Base-by-base conservation (phyloP, 2,113 vertebrate genomes). In the Chrysemys picta region DNA sequence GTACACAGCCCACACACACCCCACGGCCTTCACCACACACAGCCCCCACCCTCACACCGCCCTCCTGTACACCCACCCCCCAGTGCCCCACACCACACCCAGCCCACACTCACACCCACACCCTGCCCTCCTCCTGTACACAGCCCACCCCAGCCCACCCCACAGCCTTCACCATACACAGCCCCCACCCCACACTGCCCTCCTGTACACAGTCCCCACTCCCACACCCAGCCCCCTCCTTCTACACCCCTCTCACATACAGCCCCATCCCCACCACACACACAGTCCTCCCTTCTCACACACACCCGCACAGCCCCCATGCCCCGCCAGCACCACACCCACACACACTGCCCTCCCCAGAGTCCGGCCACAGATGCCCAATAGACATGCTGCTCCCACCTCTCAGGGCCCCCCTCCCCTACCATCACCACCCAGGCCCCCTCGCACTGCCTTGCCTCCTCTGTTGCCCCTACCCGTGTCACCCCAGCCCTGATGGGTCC, bases 191-290 rank as follows among this genome's bases (percentile, higher is more conserved):
- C 5, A 25, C 57, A 29, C 25, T 6, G 57, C 5, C 27, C 57
- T 59, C 57, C 27, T 59, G 27, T 13, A 31, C 52, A 59, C 65
- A 69, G 65, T 16, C 35, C 65, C 16, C 16, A 17, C 29, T 5
- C 65, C 16, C 65, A 69, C 62, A 14, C 56, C 24, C 24, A 57
- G 31, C 59, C 25, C 62, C 38, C 0, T 5, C n/a, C 80, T 45
- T 16, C 11, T 0, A 49, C 10, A 38, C 27, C 72, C 29, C 53
- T 17, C 11, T 0, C 50, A n/a, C 56, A 35, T 14, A n/a, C 29
- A 19, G 17, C 47, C 35, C 13, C 29, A 24, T 2, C 27, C 35
- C 11, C 2, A 42, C 42, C 42, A 42, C 42, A 42, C 42, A 6
- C 45, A 79, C 35, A 31, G 14, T 8, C 50, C 62, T 6, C 13